Conservation (phyloP, 37 sponge, comb jelly and placozoan species). For the Crambe crambe region DNA sequence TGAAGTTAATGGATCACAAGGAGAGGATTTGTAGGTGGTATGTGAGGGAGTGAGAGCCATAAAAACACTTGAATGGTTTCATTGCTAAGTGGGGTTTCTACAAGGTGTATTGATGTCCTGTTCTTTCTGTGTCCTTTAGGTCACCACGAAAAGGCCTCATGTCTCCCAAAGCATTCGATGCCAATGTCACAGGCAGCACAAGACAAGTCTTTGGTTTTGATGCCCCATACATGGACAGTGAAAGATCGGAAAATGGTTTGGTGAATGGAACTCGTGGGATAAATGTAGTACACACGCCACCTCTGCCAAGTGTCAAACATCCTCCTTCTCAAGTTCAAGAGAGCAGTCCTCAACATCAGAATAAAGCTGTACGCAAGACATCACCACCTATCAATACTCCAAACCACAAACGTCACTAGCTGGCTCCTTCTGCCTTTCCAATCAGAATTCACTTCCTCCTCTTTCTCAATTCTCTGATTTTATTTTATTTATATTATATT, state of each 20-base stretch:
- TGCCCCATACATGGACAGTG: slow-evolving; percentile 6
- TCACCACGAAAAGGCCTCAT: slow-evolving; percentile 56
- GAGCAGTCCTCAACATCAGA: not conserved
- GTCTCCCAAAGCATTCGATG: slow-evolving; percentile 25
- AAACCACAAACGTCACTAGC: not conserved
- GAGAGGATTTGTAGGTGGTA: no score
- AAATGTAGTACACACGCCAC: no score
- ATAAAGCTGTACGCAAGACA: not conserved
- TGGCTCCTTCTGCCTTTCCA: not conserved
- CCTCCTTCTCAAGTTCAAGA: no score
- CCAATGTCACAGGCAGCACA: slow-evolving; percentile 6
- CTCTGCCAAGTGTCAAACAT: no score
- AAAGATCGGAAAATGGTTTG: no score
- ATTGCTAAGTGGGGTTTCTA: no score
- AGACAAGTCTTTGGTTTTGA: slow-evolving; percentile 63
- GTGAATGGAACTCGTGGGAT: no score
- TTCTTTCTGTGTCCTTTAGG: slow-evolving; percentile 17
- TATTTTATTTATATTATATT: not conserved
- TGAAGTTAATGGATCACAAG: no score
- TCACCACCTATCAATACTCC: no score
- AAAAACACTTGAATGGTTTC: no score
- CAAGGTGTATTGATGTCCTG: no score
- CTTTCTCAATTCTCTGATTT: not conserved
- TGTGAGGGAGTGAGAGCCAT: not conserved
- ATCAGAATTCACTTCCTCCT: not conserved